A percentile compares a stretch with the other conserved stretches of the same genome.
Evolutionary conservation across 2,888 invertebrate species (phyloP).

Genomic region (Caradrina kadenii): DNA sequence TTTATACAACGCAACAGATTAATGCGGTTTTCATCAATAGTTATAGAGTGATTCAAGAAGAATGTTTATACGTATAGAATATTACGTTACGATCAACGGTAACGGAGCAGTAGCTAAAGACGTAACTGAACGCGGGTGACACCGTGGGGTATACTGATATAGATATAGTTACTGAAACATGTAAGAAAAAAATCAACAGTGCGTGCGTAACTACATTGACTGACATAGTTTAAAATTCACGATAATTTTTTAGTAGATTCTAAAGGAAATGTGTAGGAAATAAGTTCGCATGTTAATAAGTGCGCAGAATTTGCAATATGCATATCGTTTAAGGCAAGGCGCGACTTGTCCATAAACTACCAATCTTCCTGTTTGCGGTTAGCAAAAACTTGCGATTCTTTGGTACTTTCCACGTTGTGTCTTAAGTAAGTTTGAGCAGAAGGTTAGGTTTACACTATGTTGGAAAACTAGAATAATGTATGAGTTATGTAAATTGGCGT

Average conservation of each 20-base stretch:
- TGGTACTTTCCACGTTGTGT: slow-evolving; percentile 40
- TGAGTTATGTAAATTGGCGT: too few species aligned
- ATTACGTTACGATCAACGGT: too few species aligned
- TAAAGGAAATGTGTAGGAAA: slow-evolving; percentile 51
- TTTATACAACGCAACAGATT: too few species aligned
- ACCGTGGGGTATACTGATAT: too few species aligned
- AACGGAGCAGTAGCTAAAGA: too few species aligned
- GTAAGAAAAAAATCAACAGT: too few species aligned
- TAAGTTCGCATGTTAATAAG: slow-evolving; percentile 41
- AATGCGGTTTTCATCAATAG: too few species aligned
- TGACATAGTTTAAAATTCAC: neutral
- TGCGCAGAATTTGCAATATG: slow-evolving; percentile 26
- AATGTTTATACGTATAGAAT: too few species aligned
- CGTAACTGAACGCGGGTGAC: too few species aligned
- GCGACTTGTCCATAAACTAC: slow-evolving; percentile 31
- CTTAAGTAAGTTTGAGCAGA: neutral
- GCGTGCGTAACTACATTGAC: neutral
- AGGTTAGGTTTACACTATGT: neutral
- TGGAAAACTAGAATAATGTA: neutral
- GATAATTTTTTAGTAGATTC: too few species aligned
- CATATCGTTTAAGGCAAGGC: slow-evolving; percentile 42
- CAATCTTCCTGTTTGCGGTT: slow-evolving; percentile 40
- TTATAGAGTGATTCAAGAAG: too few species aligned
- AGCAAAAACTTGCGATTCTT: slow-evolving; percentile 50
- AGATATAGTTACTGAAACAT: too few species aligned